Conservation (phyloP, 1,140 invertebrate genomes). For the Danaus melanippus region DNA sequence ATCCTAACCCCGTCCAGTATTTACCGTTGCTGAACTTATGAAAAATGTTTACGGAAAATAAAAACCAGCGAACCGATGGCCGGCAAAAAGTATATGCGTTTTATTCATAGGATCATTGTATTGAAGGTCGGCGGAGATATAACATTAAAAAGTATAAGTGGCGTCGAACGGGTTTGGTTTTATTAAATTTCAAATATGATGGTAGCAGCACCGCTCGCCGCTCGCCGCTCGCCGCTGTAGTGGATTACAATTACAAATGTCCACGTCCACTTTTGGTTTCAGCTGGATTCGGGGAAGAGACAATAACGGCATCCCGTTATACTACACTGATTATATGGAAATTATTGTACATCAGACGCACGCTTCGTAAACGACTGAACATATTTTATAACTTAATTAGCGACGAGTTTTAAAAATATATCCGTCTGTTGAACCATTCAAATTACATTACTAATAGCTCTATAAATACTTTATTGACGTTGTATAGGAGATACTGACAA, state of each 20-base stretch:
- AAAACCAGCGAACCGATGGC: conserved; percentile 22
- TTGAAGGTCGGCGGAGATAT: conserved; percentile 64
- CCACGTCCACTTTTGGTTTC: conserved; percentile 40
- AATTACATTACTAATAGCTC: background rate
- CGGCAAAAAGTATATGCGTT: conserved; percentile 42
- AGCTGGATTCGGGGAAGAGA: conserved; percentile 3
- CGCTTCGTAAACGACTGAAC: too few species aligned
- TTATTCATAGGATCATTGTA: conserved; percentile 53
- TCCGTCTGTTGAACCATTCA: too few species aligned
- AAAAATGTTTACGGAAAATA: conserved; percentile 11
- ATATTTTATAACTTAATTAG: too few species aligned
- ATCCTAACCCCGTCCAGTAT: too few species aligned
- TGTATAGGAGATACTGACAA: too few species aligned
- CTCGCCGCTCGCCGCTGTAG: conserved; percentile 12
- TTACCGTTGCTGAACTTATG: too few species aligned
- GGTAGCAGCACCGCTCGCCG: conserved; percentile 20
- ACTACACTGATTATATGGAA: too few species aligned
- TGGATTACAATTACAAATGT: conserved; percentile 67
- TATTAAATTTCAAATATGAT: conserved; percentile 70
- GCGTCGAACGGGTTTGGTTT: conserved; percentile 50
- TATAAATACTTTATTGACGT: too few species aligned
- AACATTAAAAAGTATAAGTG: conserved; percentile 70
- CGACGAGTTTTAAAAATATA: too few species aligned
- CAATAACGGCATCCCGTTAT: too few species aligned
- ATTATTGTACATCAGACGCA: too few species aligned